Evolutionary conservation across 1,140 invertebrate genomes (phyloP), one percentile per base, ranked within the genome.

Genomic region (Aphelenchoides fujianensis): DNA sequence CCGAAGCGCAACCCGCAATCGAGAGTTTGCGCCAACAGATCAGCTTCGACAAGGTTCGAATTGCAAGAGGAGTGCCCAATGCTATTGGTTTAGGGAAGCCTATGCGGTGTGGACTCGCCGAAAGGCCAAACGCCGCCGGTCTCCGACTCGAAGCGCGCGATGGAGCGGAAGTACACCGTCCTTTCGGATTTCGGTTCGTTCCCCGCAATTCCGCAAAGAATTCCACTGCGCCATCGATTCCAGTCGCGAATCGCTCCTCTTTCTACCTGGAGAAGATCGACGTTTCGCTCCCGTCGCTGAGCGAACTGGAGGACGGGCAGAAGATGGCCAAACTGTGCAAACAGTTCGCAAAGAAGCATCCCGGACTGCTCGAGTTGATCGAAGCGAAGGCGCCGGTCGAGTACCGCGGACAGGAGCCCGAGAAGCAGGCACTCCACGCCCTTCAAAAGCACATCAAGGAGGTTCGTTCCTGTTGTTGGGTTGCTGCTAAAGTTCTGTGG

Each of bases 91-190:
- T 36, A 73, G 71, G 36, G 62, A 1, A 73, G 71, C 55, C 31
- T 73, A 16, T 62, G 57, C 12, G 71, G 71, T 16, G 30, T 76
- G 2, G 71, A 73, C 3, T 77, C 71, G 1, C 63, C 16, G n/a
- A 23, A 3, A 75, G 61, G n/a, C 48, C 74, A 0, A 37, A 30
- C 71, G 12, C 28, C 16, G 27, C 53, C 70, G 7, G 16, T 23
- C 19, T 19, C 3, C 19, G 12, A 35, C n/a, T 16, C 32, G n/a
- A 5, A 67, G 23, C 34, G 75, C 27, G 19, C 19, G 23, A 23
- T 72, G 2, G 74, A 78, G 41, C 75, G 74, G 5, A 78, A 78
- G 37, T 78, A 76, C 52, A 75, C 75, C 16, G 69, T 75, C 23
- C 54, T 77, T 2, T 78, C 75, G 1, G 74, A 77, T 35, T 78